These are phyloP conservation scores for Pomatostomus ruficeps DNA, from an alignment of 2,113 vertebrate genomes.

Conservation along the genomic window DNA sequence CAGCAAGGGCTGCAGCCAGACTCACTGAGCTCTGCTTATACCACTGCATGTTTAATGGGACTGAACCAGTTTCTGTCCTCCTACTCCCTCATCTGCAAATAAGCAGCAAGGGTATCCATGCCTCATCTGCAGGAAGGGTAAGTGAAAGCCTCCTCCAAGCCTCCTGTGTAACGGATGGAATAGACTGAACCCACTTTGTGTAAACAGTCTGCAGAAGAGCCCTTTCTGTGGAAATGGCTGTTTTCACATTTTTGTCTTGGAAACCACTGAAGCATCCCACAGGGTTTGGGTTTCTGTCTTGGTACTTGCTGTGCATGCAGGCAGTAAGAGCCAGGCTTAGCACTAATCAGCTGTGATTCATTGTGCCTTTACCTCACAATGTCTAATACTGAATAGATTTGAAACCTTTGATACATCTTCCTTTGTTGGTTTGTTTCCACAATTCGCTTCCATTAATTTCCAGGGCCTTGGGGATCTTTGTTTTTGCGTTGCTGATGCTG, in stretches of 20 bases:
- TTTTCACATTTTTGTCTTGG: background rate
- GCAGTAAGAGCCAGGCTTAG: background rate
- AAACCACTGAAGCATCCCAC: background rate
- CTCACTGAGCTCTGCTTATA: background rate
- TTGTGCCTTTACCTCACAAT: background rate
- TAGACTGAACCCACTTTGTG: background rate
- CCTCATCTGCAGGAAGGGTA: background rate
- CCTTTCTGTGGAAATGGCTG: background rate
- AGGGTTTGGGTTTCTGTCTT: background rate
- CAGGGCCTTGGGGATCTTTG: background rate
- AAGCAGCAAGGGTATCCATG: accelerated
- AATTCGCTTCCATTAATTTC: background rate
- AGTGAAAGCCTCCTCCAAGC: background rate
- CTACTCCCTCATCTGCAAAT: background rate
- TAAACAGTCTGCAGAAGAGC: background rate
- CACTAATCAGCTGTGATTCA: background rate
- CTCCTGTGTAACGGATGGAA: background rate
- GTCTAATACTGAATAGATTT: background rate
- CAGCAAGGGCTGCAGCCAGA: background rate
- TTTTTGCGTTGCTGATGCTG: background rate
- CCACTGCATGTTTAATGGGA: accelerated
- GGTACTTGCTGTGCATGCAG: background rate
- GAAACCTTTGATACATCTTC: background rate
- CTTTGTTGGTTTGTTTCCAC: background rate
- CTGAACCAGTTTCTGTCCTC: background rate